Evolutionary conservation across 2,113 vertebrate genomes (phyloP), one percentile per base, ranked within the genome.

Genomic region (Asarcornis scutulata): DNA sequence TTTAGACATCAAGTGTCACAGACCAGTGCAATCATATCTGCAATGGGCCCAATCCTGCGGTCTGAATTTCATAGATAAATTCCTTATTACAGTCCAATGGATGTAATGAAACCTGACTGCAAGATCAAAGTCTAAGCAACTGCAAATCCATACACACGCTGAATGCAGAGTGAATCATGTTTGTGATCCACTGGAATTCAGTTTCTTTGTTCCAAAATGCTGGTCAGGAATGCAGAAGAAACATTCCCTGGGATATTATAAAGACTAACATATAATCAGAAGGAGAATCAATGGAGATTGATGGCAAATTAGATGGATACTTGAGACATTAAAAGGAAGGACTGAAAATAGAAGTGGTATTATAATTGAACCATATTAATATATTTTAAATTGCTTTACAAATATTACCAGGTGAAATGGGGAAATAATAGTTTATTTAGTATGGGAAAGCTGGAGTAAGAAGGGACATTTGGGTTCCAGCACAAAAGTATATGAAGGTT

Each of bases 211-310:
- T 95, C 95, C 84, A 85, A 95, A 95, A 95, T 94, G 83, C 86
- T 92, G 77, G 71, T 93, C 91, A 95, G 91, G 88, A 96, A 93
- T 59, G 86, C 81, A 86, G 91, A 73, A 92, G 92, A 88, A 92
- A 93, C 93, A 94, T 94, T 96, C 92, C 91, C 92, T 0, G 0
- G 88, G 93, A 89, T 91, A 85, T 91, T 94, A 91, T 96, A 92
- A 95, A 96, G 86, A 64, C 71, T 91, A 95, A 96, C 80, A n/a
- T 58, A 92, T 92, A 86, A 84, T 96, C 95, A 80, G 73, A 88
- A 66, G 86, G 67, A 93, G 95, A 96, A 89, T 95, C 93, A 95
- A 93, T 96, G 92, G 74, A 96, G 96, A 97, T 94, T 79, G 88
- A 96, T 96, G 88, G 93, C 86, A 93, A 96, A 95, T 96, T 93